These are phyloP conservation scores for Cuculus canorus DNA, from an alignment of 2,797 vertebrate genomes.

Conservation along the genomic window DNA sequence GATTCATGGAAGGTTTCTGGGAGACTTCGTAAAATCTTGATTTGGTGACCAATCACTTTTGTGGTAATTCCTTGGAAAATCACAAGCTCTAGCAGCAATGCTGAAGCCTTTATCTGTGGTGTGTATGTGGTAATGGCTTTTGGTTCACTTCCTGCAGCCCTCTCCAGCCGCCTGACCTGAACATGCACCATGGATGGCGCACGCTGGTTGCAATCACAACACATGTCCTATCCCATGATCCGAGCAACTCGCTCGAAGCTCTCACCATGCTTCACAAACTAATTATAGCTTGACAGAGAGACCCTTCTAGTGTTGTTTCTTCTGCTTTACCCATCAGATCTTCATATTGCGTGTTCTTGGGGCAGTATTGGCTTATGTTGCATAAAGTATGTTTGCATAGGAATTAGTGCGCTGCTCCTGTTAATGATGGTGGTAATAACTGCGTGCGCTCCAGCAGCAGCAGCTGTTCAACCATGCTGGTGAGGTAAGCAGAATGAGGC, in stretches of 20 bases:
- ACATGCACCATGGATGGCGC: accelerated
- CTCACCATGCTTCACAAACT: not conserved
- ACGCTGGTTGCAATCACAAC: not conserved
- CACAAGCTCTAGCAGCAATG: not conserved
- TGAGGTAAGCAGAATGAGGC: not conserved
- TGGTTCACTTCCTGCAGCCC: not conserved
- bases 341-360: not conserved
- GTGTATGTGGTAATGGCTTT: not conserved
- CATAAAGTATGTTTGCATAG: not conserved
- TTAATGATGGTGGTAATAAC: not conserved
- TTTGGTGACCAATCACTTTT: not conserved
- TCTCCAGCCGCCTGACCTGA: not conserved
- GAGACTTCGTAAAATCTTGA: not conserved
- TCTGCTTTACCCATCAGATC: not conserved
- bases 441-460: not conserved
- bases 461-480: not conserved
- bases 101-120: not conserved
- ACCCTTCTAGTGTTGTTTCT: not conserved
- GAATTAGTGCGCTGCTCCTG: not conserved
- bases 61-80: not conserved
- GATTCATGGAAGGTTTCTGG: not conserved
- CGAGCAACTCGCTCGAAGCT: not conserved
- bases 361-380: not conserved
- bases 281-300: not conserved
- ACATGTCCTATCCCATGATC: accelerated